Evolutionary conservation across 1,140 invertebrate species (phyloP).

Genomic region (Caenorhabditis remanei): DNA sequence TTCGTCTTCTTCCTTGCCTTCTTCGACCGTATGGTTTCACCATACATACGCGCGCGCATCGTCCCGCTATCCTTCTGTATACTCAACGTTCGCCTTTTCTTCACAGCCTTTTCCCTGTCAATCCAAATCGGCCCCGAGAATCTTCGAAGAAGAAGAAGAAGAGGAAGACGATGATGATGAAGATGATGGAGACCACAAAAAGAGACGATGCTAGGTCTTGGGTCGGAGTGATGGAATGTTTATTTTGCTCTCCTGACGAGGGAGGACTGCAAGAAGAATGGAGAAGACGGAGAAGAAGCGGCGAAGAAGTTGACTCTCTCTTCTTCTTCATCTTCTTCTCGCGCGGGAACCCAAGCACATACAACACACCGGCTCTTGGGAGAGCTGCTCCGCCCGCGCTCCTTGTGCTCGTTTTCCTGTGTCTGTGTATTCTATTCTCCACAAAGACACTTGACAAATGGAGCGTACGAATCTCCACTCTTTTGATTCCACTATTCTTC

Average conservation of each 20-base stretch:
- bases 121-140: conserved; percentile 39
- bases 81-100: neutral
- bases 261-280: conserved; percentile 35
- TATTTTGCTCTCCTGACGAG: conserved; percentile 33
- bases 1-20: too few species aligned
- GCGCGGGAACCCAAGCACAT: conserved; percentile 10
- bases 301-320: conserved; percentile 31
- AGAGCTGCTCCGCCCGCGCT: conserved; percentile 19
- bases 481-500: too few species aligned
- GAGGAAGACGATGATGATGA: conserved; percentile 27
- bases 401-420: neutral
- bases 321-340: conserved; percentile 2
- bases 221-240: conserved; percentile 15
- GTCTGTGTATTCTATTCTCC: conserved; percentile 16
- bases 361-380: conserved; percentile 11
- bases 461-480: neutral
- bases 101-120: neutral
- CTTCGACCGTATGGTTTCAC: neutral
- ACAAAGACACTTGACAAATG: conserved; percentile 48
- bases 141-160: conserved; percentile 23
- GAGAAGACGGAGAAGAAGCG: conserved; percentile 28
- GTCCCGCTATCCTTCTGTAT: conserved; percentile 10
- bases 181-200: neutral
- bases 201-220: too few species aligned
- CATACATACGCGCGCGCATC: neutral